Conservation (phyloP, 1,140 invertebrate species). For the Telenomus remus region DNA sequence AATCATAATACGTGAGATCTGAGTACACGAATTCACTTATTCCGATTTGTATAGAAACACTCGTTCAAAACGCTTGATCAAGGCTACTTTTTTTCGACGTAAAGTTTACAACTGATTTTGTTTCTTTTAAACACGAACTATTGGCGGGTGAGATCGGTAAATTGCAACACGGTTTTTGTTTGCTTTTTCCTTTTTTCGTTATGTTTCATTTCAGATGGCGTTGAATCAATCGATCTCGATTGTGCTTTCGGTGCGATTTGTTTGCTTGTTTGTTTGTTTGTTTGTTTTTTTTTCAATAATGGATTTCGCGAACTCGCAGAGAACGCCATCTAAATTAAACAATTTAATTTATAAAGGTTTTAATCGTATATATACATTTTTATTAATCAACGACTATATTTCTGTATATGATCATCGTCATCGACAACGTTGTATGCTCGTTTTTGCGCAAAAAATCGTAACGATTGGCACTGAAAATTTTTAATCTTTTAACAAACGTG, state of each 20-base stretch:
- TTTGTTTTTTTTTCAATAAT: constrained; percentile 13
- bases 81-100: constrained; percentile 53
- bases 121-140: constrained; percentile 35
- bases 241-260: constrained; percentile 34
- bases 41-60: constrained; percentile 64
- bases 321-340: constrained; percentile 38
- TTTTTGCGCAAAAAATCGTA: constrained; percentile 51
- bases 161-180: background rate
- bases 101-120: constrained; percentile 45
- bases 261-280: no score
- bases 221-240: constrained; percentile 30
- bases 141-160: constrained; percentile 33
- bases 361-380: constrained; percentile 39
- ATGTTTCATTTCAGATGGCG: background rate
- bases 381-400: constrained; percentile 43
- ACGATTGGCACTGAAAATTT: constrained; percentile 51
- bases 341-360: constrained; percentile 44
- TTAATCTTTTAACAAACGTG: constrained; percentile 14
- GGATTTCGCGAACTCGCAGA: constrained; percentile 29
- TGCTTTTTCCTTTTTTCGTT: background rate
- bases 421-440: constrained; percentile 39
- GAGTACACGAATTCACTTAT: constrained; percentile 70
- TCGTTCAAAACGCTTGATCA: constrained; percentile 58
- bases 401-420: constrained; percentile 47
- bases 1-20: constrained; percentile 73